Evolutionary conservation across 2,113 vertebrate genomes (phyloP).

Genomic region (Terrapene triunguis): DNA sequence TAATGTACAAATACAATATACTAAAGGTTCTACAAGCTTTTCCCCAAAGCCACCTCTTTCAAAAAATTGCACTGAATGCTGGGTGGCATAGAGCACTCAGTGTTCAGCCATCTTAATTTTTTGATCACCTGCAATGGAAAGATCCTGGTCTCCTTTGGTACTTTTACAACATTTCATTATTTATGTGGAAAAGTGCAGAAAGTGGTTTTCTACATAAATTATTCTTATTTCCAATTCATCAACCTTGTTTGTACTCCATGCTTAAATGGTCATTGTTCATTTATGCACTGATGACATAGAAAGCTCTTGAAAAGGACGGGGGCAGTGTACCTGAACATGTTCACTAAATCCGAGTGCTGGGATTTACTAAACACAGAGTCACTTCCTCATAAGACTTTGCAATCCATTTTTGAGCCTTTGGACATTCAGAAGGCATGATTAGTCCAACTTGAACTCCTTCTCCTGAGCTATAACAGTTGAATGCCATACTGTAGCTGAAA

Average conservation of each 20-base stretch:
- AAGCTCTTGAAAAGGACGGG: conserved; percentile 30
- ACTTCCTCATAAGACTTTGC: conserved; percentile 1
- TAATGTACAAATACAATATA: neutral
- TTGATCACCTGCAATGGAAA: neutral
- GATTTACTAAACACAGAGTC: neutral
- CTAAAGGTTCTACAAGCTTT: neutral
- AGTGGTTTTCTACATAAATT: conserved; percentile 68
- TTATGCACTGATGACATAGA: conserved; percentile 34
- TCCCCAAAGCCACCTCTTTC: neutral
- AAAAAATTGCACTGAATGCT: neutral
- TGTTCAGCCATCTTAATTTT: neutral
- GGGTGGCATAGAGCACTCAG: neutral
- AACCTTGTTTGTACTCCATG: conserved; percentile 42
- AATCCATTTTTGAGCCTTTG: neutral
- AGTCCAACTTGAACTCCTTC: neutral
- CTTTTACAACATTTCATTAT: conserved; percentile 54
- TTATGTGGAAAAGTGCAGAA: conserved; percentile 63
- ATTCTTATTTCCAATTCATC: conserved; percentile 68
- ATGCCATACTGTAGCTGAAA: neutral
- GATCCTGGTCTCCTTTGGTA: neutral
- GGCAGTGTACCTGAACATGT: conserved; percentile 41
- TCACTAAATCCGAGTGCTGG: conserved; percentile 33
- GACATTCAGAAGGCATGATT: conserved; percentile 22
- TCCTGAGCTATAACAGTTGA: neutral
- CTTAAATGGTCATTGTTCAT: conserved; percentile 64